phyloP scores from a whole-genome alignment of 2,797 vertebrate species.

The Ispidina lecontei region DNA sequence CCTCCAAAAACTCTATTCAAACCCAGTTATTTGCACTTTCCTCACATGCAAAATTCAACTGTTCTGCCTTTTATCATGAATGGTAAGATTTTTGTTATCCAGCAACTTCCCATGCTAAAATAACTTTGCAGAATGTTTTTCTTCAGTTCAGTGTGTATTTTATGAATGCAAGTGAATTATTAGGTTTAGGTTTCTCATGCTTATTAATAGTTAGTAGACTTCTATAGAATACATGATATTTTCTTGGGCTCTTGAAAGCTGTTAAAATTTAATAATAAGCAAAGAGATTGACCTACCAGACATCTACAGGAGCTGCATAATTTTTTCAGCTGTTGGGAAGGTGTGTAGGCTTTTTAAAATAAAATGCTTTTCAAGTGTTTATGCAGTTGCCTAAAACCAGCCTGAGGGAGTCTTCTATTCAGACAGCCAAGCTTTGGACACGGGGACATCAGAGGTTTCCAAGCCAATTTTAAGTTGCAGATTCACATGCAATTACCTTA shows the following conservation, averaged over 20 bases:
- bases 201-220: not conserved
- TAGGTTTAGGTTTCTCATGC: not conserved
- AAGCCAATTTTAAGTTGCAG: not conserved
- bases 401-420: not conserved
- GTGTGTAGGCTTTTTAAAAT: not conserved
- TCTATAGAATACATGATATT: not conserved
- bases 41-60: not conserved
- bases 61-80: not conserved
- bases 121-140: not conserved
- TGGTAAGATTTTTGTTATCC: not conserved
- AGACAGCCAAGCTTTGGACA: not conserved
- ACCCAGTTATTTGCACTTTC: not conserved
- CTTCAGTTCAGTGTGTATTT: not conserved
- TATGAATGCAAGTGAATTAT: not conserved
- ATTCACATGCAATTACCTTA: fast-evolving
- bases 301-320: fast-evolving
- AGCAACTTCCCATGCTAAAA: not conserved
- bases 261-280: not conserved
- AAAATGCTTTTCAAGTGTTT: not conserved
- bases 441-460: not conserved
- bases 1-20: not conserved
- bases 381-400: not conserved
- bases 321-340: not conserved
- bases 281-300: not conserved
- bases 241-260: not conserved